phyloP scores from a whole-genome alignment of 1,140 invertebrate genomes.

The Oreohelix idahoensis region DNA sequence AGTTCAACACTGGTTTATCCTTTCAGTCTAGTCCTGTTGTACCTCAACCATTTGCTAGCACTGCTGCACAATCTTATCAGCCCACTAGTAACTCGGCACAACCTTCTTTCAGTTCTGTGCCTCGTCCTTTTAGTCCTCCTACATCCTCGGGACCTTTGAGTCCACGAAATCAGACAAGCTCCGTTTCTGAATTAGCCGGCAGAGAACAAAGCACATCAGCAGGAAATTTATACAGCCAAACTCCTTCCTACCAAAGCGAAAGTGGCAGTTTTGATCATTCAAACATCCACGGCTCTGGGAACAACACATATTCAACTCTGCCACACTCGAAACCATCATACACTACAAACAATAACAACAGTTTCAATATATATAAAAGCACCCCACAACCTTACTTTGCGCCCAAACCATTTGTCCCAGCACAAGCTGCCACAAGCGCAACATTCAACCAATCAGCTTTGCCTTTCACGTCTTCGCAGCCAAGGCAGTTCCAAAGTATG shows the following conservation, averaged over 20 bases:
- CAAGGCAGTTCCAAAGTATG: constrained; percentile 5
- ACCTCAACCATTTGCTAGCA: not conserved
- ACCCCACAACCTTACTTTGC: constrained; percentile 16
- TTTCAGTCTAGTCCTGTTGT: not conserved
- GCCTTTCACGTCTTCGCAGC: not conserved
- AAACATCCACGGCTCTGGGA: constrained; percentile 21
- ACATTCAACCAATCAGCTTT: not conserved
- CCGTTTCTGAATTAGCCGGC: not conserved
- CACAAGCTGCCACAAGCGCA: not conserved
- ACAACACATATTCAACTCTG: constrained; percentile 22
- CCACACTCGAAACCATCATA: constrained; percentile 27
- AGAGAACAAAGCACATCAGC: not conserved
- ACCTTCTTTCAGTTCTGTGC: not conserved
- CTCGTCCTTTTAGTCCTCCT: constrained; percentile 33
- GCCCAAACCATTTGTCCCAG: constrained; percentile 37
- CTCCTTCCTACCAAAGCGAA: not conserved
- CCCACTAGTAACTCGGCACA: not conserved
- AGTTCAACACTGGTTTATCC: constrained; percentile 18
- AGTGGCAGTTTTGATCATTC: constrained; percentile 15
- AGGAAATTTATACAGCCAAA: not conserved
- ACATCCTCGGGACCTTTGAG: constrained; percentile 13
- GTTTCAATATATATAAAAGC: constrained; percentile 26
- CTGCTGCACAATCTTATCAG: not conserved
- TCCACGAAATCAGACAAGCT: not conserved
- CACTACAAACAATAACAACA: constrained; percentile 16